Evolutionary conservation across 2,797 vertebrate genomes (phyloP).

Genomic region (Graptemys geographica): DNA sequence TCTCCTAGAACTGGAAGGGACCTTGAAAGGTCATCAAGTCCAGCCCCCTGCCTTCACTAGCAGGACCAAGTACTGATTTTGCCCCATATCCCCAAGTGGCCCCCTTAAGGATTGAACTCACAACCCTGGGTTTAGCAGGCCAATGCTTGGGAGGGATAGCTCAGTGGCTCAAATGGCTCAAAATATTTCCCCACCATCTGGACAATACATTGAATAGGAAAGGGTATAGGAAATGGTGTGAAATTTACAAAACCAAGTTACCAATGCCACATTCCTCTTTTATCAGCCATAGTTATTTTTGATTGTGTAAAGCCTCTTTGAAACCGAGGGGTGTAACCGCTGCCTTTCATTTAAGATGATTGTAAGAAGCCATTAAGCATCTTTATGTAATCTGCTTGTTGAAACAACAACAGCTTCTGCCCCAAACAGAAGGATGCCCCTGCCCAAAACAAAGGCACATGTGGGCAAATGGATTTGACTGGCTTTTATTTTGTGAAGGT

Average conservation of each 20-base stretch:
- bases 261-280: conserved; percentile 1
- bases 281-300: background rate
- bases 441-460: background rate
- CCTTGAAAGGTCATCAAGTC: too few species aligned
- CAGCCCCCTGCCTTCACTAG: too few species aligned
- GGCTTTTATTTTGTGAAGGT: background rate
- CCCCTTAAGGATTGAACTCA: too few species aligned
- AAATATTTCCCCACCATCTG: background rate
- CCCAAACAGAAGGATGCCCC: background rate
- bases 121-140: too few species aligned
- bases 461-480: background rate
- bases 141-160: too few species aligned
- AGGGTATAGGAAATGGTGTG: background rate
- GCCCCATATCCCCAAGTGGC: too few species aligned
- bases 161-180: background rate
- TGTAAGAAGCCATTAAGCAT: background rate
- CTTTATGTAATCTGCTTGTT: background rate
- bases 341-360: background rate
- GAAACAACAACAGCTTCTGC: background rate
- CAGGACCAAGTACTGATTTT: too few species aligned
- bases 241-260: background rate
- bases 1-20: too few species aligned
- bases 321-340: background rate
- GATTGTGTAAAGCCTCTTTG: background rate
- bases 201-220: background rate